Evolutionary conservation across 2,113 vertebrate species (phyloP).

Genomic region (Anthoscopus minutus): DNA sequence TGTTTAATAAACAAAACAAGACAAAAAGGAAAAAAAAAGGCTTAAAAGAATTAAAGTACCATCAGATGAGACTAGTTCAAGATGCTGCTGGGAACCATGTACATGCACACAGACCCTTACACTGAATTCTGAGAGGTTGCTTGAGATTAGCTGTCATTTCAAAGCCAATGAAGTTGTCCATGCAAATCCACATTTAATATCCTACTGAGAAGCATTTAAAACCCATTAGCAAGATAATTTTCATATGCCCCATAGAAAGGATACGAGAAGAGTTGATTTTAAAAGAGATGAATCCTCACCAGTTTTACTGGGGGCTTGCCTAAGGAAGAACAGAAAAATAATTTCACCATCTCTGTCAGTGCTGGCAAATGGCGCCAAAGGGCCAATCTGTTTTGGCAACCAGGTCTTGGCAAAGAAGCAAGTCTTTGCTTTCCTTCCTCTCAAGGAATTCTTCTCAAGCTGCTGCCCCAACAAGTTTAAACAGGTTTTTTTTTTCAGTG

Average conservation of each 20-base stretch:
- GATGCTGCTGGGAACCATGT: not conserved
- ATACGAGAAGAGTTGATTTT: constrained; percentile 11
- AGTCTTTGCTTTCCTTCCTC: not conserved
- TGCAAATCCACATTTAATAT: constrained; percentile 43
- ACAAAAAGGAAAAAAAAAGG: not conserved
- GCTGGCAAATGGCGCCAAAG: not conserved
- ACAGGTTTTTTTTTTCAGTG: not conserved
- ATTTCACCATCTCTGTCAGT: not conserved
- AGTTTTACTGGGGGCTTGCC: not conserved
- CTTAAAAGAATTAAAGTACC: not conserved
- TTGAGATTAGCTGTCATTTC: constrained; percentile 27
- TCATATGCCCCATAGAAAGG: constrained; percentile 11
- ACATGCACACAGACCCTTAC: not conserved
- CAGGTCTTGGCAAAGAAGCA: not conserved
- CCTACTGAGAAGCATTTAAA: constrained; percentile 46
- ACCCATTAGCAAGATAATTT: constrained; percentile 10
- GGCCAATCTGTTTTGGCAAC: not conserved
- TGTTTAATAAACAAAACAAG: not conserved
- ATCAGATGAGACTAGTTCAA: not conserved
- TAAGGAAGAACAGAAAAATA: not conserved
- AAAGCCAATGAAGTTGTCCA: constrained; percentile 29
- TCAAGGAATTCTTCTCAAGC: not conserved
- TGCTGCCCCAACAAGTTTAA: not conserved
- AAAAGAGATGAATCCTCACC: not conserved
- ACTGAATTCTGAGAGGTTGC: not conserved